Evolutionary conservation across 2,888 invertebrate species (phyloP).

Genomic region (Alcis repandata): DNA sequence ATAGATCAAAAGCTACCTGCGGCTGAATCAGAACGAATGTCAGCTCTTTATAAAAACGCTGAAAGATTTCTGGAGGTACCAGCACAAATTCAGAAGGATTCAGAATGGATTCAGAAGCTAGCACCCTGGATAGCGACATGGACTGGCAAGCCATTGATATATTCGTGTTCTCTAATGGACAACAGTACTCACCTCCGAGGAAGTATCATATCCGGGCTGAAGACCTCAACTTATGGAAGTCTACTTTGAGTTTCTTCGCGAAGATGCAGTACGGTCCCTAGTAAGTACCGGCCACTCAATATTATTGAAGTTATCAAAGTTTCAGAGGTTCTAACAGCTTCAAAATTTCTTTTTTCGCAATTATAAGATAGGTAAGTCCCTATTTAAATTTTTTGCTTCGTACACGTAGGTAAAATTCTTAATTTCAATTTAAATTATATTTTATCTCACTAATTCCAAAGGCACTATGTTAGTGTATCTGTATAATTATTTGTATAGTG

Average conservation of each 20-base stretch:
- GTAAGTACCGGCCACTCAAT: too few species aligned
- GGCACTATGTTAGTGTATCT: too few species aligned
- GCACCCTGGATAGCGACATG: constrained; percentile 46
- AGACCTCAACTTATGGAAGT: constrained; percentile 67
- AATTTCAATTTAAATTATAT: too few species aligned
- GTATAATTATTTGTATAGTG: too few species aligned
- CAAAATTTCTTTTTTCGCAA: too few species aligned
- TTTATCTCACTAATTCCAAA: too few species aligned
- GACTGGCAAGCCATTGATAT: constrained; percentile 68
- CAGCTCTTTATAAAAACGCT: background rate
- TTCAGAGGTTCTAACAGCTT: too few species aligned
- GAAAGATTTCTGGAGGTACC: too few species aligned
- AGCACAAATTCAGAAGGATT: background rate
- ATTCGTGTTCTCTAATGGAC: constrained; percentile 75
- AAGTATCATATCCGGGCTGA: constrained; percentile 69
- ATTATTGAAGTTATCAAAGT: too few species aligned
- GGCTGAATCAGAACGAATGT: background rate
- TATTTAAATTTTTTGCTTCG: too few species aligned
- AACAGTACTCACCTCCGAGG: constrained; percentile 72
- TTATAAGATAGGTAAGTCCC: too few species aligned
- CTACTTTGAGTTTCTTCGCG: constrained; percentile 63
- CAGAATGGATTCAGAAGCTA: constrained; percentile 40
- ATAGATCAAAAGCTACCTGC: background rate
- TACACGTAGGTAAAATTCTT: too few species aligned
- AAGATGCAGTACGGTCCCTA: constrained; percentile 67